phyloP scores from a whole-genome alignment of 2,888 invertebrate genomes.

The Chalcis sispes region DNA sequence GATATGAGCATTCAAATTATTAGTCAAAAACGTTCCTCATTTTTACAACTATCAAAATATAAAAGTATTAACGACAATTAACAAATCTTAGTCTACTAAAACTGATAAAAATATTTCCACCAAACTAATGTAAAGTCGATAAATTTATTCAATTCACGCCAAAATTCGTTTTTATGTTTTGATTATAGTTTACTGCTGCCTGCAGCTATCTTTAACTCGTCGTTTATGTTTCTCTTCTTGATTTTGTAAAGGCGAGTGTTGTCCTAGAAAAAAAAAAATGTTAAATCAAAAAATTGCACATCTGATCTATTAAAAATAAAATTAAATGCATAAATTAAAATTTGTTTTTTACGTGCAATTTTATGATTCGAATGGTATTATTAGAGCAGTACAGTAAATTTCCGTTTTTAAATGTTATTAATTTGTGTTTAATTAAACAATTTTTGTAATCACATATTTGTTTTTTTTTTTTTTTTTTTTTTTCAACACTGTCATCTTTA shows the following conservation, averaged over 20 bases:
- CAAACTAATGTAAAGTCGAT: conserved; percentile 38
- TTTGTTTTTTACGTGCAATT: too few species aligned
- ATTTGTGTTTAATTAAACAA: too few species aligned
- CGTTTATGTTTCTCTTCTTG: conserved; percentile 81
- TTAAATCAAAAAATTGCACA: too few species aligned
- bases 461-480: too few species aligned
- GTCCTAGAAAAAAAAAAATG: conserved; percentile 17
- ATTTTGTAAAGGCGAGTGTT: conserved; percentile 74
- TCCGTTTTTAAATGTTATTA: too few species aligned
- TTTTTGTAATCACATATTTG: too few species aligned
- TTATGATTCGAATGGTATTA: too few species aligned
- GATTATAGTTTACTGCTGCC: conserved; percentile 77
- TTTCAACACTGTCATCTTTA: too few species aligned
- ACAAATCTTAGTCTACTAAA: conserved; percentile 7
- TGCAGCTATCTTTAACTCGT: conserved; percentile 80
- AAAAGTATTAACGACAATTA: conserved; percentile 17
- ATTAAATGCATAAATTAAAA: too few species aligned
- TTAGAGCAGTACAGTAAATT: too few species aligned
- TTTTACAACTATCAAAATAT: conserved; percentile 9
- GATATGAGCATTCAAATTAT: background rate
- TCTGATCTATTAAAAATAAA: too few species aligned
- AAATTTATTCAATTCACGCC: conserved; percentile 61
- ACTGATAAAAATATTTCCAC: conserved; percentile 50
- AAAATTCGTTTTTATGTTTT: conserved; percentile 34
- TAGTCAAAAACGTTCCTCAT: background rate